phyloP scores from a whole-genome alignment of 2,113 vertebrate genomes.

The Amblyornis subalaris region DNA sequence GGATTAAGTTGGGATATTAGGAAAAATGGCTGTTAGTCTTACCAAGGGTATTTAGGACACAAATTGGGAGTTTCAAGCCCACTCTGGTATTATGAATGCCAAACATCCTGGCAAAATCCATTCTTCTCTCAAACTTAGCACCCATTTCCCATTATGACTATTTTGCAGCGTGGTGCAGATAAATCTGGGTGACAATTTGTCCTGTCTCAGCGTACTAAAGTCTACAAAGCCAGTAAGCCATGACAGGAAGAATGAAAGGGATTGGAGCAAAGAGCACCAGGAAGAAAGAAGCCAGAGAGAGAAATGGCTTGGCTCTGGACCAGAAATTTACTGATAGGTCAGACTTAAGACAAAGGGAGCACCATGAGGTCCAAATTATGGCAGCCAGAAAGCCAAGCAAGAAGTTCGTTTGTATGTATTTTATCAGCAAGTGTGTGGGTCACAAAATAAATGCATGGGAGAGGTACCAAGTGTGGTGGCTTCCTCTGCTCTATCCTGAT shows the following conservation, averaged over 20 bases:
- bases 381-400: background rate
- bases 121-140: slow-evolving; percentile 10
- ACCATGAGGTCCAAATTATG: background rate
- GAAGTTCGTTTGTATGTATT: background rate
- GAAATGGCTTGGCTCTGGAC: background rate
- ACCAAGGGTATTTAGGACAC: slow-evolving; percentile 28
- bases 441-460: background rate
- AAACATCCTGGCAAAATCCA: background rate
- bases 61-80: slow-evolving; percentile 22
- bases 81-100: background rate
- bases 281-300: background rate
- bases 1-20: slow-evolving; percentile 44
- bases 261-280: background rate
- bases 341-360: background rate
- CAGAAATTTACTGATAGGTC: background rate
- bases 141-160: background rate
- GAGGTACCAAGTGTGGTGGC: background rate
- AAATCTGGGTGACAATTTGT: background rate
- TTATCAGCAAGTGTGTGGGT: background rate
- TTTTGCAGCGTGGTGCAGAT: background rate
- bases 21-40: slow-evolving; percentile 14
- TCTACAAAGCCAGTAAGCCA: background rate
- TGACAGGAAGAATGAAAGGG: background rate
- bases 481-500: background rate
- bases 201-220: background rate